Evolutionary conservation across 2,888 invertebrate species (phyloP).

Genomic region (Lithophane leautieri): DNA sequence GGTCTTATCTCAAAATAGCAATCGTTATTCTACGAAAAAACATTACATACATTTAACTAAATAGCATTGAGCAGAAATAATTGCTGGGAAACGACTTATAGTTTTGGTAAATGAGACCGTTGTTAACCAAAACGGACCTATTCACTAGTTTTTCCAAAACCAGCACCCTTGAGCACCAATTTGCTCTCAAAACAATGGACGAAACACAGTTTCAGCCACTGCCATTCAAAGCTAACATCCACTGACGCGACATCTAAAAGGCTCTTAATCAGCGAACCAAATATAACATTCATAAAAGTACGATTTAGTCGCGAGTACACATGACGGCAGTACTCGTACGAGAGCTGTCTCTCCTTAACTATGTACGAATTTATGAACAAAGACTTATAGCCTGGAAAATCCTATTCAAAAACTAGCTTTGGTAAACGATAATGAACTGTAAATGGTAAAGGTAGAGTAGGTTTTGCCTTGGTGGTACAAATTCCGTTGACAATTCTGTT

Average conservation of each 20-base stretch:
- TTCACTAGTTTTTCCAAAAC: background rate
- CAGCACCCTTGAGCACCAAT: background rate
- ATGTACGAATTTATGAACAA: constrained; percentile 72
- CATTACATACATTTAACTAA: background rate
- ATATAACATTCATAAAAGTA: constrained; percentile 42
- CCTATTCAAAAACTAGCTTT: constrained; percentile 52
- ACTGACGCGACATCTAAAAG: constrained; percentile 22
- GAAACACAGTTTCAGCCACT: constrained; percentile 21
- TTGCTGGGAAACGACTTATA: background rate
- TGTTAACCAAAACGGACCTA: background rate
- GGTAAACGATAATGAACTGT: constrained; percentile 43
- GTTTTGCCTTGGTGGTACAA: constrained; percentile 35
- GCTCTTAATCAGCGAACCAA: constrained; percentile 38
- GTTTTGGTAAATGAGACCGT: background rate
- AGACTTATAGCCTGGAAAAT: constrained; percentile 70
- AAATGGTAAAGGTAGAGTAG: constrained; percentile 7
- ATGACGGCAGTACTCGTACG: constrained; percentile 66
- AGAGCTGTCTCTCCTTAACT: constrained; percentile 68
- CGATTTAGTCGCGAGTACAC: constrained; percentile 57
- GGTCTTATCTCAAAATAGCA: too few relatives aligned
- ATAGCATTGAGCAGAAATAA: background rate
- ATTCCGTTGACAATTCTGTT: constrained; percentile 70
- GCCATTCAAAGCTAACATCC: constrained; percentile 23
- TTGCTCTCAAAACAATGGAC: background rate
- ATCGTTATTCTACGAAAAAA: too few relatives aligned